Conservation (phyloP, 2,113 vertebrate genomes). For the Bungarus multicinctus region DNA sequence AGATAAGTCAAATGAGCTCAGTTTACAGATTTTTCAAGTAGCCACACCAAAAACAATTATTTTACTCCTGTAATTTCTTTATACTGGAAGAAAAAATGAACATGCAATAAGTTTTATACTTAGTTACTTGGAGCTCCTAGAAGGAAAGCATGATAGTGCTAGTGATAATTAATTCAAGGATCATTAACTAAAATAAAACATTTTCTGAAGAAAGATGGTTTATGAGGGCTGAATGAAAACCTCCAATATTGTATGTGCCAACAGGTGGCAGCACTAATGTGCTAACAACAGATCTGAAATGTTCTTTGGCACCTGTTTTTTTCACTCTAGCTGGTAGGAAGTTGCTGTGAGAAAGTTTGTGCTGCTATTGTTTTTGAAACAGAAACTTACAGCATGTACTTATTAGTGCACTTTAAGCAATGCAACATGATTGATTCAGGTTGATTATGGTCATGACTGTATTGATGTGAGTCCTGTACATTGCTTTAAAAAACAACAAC, state of each 20-base stretch:
- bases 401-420: neutral
- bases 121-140: neutral
- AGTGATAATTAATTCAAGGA: neutral
- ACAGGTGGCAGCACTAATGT: neutral
- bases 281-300: neutral
- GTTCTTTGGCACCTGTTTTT: neutral
- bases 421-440: neutral
- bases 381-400: neutral
- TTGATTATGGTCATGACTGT: neutral
- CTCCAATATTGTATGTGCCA: neutral
- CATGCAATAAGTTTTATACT: neutral
- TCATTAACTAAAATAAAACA: neutral
- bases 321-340: neutral
- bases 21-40: neutral
- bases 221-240: neutral
- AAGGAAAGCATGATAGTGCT: neutral
- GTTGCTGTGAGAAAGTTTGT: neutral
- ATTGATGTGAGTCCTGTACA: neutral
- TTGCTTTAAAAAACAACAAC: neutral
- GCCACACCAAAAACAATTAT: neutral
- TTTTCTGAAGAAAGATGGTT: neutral
- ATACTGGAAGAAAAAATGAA: neutral
- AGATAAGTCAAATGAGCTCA: fast-evolving
- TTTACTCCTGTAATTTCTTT: neutral
- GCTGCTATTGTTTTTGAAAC: neutral